Base-by-base conservation (phyloP, 35 echinoderm and acorn worm species). In the Chiridota heheva region DNA sequence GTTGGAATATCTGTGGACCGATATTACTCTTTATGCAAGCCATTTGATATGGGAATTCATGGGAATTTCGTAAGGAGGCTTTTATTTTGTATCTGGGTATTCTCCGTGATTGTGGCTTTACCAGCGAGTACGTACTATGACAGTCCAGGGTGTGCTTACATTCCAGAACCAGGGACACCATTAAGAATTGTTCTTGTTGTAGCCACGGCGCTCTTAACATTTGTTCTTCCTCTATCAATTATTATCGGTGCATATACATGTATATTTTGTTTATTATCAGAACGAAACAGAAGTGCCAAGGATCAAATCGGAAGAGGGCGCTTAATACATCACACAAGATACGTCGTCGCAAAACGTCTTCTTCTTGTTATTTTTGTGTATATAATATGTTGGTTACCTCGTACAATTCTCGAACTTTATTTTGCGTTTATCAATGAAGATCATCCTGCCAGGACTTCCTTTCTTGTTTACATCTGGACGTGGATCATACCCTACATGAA, bases 1-100 rank as follows among this genome's bases (percentile, higher is more conserved):
- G 95, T 98, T 29, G 95, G 95, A 33, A 98, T 98, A 44, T 98
- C 95, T 0, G 77, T 98, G 6, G 95, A 98, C 44, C 84, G 95
- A 0, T 98, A 84, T 55, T 92, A 88, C 81, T 91, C 87, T 36
- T 81, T 98, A 51, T 78, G 89, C 28, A 75, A 72, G 8, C 95
- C 95, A 4, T 82, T 98, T 3, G 84, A 88, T 64, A 83, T 86
- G 78, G 53, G 60, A 36, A 85, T 86, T 45, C 81, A 91, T 35
- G 70, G 60, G 12, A 80, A 84, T 37, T 73, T 80, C 32, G 95
- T 86, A 17, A 84, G 70, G 29, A 33, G 51, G 0, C 85, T 88
- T 27, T 69, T 98, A 5, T 51, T 88, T 20, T 45, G 67, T 24
- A 91, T 88, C 7, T 98, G 88, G 89, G 40, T 86, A 5, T 78